These are phyloP conservation scores for Alcedo atthis DNA, from an alignment of 2,797 vertebrate genomes.

Conservation along the genomic window DNA sequence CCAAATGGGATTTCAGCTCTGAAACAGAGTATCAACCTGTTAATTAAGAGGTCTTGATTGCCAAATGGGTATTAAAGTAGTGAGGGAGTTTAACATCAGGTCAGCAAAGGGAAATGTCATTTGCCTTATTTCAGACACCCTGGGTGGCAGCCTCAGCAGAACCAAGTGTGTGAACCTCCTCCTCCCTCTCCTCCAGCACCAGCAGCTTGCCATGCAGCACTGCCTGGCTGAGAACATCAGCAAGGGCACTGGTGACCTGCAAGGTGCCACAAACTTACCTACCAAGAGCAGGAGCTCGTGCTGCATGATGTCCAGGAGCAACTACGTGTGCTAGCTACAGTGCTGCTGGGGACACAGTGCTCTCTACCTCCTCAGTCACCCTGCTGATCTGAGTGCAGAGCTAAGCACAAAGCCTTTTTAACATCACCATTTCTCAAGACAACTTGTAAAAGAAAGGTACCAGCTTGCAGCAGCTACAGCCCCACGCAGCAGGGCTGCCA, in stretches of 20 bases:
- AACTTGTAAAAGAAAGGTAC: background rate
- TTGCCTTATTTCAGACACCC: background rate
- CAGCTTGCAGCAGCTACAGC: background rate
- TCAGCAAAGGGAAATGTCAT: background rate
- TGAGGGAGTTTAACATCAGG: background rate
- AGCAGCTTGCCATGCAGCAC: background rate
- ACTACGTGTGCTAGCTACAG: background rate
- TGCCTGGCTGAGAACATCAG: background rate
- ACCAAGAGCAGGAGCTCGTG: background rate
- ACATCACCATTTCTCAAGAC: background rate
- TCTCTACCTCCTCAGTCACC: background rate
- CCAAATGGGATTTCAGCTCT: background rate
- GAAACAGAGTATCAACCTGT: background rate
- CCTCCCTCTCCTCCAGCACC: background rate
- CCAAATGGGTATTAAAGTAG: background rate
- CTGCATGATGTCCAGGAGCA: background rate
- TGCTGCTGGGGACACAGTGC: background rate
- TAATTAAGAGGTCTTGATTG: background rate
- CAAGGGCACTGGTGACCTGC: background rate
- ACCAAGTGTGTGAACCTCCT: background rate
- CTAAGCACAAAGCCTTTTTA: conserved; percentile 23
- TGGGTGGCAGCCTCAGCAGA: background rate
- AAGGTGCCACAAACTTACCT: background rate
- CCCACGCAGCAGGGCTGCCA: background rate
- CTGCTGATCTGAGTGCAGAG: background rate